Conservation (phyloP, 2,797 vertebrate species). For the Eutrigla gurnardus region DNA sequence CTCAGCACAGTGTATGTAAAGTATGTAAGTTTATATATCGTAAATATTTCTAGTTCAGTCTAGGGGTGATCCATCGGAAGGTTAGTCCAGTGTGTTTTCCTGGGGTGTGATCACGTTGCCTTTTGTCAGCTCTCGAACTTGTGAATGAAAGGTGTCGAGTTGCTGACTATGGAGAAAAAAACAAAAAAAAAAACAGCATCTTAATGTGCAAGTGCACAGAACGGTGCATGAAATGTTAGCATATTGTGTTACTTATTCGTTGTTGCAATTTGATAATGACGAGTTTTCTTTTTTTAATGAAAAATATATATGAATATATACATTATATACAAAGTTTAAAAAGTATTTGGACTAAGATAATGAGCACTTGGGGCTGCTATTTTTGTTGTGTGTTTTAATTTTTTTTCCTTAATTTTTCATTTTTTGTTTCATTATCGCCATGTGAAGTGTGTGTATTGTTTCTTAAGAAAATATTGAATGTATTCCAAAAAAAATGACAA, state of each 20-base stretch:
- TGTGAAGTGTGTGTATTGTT: conserved; percentile 85
- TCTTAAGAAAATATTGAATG: conserved; percentile 88
- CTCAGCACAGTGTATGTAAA: conserved; percentile 83
- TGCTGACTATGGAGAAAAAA: conserved; percentile 80
- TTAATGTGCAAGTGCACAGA: conserved; percentile 85
- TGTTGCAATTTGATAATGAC: conserved; percentile 86
- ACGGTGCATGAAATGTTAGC: conserved; percentile 85
- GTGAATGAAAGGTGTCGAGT: conserved; percentile 85
- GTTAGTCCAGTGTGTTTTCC: conserved; percentile 76
- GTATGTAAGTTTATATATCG: conserved; percentile 77
- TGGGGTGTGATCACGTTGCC: conserved; percentile 86
- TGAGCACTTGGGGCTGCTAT: conserved; percentile 90
- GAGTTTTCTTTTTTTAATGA: conserved; percentile 83
- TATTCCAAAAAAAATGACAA: conserved; percentile 87
- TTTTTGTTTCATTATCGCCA: conserved; percentile 84
- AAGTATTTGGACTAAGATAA: conserved; percentile 89
- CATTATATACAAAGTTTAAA: conserved; percentile 88
- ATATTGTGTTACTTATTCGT: conserved; percentile 88
- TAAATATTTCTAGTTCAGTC: conserved; percentile 82
- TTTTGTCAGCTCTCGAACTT: conserved; percentile 87
- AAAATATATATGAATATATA: conserved; percentile 87
- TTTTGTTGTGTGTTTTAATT: conserved; percentile 78
- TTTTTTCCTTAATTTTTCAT: conserved; percentile 72
- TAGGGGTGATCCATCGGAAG: conserved; percentile 81
- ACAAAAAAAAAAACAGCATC: conserved; percentile 76